A percentile compares a stretch with the other conserved stretches of the same genome.
Evolutionary conservation across 2,888 invertebrate genomes (phyloP).

Genomic region (Eupithecia dodoneata): DNA sequence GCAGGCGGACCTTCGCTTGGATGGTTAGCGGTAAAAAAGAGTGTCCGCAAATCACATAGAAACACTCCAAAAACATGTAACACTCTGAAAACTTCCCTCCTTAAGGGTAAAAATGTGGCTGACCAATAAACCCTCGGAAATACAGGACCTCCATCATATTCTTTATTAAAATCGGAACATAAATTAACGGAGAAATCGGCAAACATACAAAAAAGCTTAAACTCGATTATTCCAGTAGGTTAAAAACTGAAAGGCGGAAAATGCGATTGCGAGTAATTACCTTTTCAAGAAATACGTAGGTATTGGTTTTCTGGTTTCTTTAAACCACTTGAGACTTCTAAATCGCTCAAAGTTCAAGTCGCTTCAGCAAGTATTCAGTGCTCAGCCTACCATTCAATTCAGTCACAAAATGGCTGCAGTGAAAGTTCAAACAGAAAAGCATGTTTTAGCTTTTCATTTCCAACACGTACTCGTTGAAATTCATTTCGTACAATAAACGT

Average conservation of each 20-base stretch:
- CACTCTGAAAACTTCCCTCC: too few relatives aligned
- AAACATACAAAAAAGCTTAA: not conserved
- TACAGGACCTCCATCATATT: not conserved
- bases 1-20: too few relatives aligned
- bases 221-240: not conserved
- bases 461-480: slow-evolving; percentile 13
- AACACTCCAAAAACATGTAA: too few relatives aligned
- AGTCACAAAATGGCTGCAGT: slow-evolving; percentile 52
- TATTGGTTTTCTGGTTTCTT: not conserved
- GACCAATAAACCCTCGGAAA: too few relatives aligned
- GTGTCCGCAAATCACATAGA: too few relatives aligned
- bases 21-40: too few relatives aligned
- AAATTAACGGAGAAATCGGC: not conserved
- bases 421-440: slow-evolving; percentile 37
- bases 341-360: not conserved
- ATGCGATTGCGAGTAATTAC: not conserved
- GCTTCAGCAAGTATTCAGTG: slow-evolving; percentile 13
- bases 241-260: not conserved
- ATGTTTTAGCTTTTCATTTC: slow-evolving; percentile 18
- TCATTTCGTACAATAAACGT: not conserved
- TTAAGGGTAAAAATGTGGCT: too few relatives aligned
- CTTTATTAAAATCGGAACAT: not conserved
- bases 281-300: not conserved
- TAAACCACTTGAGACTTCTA: slow-evolving; percentile 1
- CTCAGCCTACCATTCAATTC: slow-evolving; percentile 45